Conservation (phyloP, 2,113 vertebrate species). For the sheep (Ovis aries) region ARS-UI_Ramb_v3.0 NC_056063.1:11606501-11607000, state of each 20-base stretch:
- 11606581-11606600: neutral
- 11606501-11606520: neutral
- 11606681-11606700: neutral
- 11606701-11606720: neutral
- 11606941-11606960: neutral
- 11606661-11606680: neutral
- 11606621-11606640: neutral
- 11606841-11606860: neutral
- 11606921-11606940: neutral
- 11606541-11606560: neutral
- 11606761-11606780: neutral
- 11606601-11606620: neutral
- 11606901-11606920: neutral
- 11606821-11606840: neutral
- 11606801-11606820: neutral
- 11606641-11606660: neutral
- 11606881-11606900: neutral
- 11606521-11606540: neutral
- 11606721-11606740: neutral
- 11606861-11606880: rapidly evolving
- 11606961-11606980: neutral
- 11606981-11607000: neutral
- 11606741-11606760: neutral
- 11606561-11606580: neutral
- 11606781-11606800: neutral